A percentile compares a stretch with the other conserved stretches of the same genome.
Evolutionary conservation across 2,797 vertebrate species (phyloP).

Genomic region (Otolemur crassicaudatus): DNA sequence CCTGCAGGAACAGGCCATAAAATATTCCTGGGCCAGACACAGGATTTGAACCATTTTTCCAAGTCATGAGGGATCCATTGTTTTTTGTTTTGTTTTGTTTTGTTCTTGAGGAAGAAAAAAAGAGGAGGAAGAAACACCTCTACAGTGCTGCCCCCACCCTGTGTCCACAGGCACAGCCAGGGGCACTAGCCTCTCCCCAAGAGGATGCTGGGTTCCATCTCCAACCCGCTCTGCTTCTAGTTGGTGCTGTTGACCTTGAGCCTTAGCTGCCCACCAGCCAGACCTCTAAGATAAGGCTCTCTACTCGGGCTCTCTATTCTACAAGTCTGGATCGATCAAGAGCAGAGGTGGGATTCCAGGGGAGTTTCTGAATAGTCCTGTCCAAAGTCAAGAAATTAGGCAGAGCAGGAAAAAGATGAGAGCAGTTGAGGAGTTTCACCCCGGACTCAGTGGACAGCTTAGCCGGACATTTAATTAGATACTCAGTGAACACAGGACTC

Average conservation of each 20-base stretch:
- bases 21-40: conserved; percentile 50
- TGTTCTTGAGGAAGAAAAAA: background rate
- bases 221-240: background rate
- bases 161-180: accelerated
- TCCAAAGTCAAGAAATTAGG: background rate
- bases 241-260: accelerated
- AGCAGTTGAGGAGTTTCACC: background rate
- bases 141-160: accelerated
- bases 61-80: conserved; percentile 11
- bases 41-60: conserved; percentile 46
- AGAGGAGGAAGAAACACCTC: background rate
- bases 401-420: background rate
- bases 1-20: conserved; percentile 58
- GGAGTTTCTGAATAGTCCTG: background rate
- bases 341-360: background rate
- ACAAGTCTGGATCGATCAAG: background rate
- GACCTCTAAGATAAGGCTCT: too few relatives aligned
- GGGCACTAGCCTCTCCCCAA: background rate
- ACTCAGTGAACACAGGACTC: background rate
- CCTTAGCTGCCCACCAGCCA: background rate
- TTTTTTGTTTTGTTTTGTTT: background rate
- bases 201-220: accelerated
- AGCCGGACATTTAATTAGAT: accelerated
- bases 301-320: background rate
- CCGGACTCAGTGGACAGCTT: accelerated